Percentiles rank a stretch among this genome's conserved stretches.
These are phyloP conservation scores for Uropetala carovei DNA, from an alignment of 2,888 invertebrate genomes.

Conservation along the genomic window DNA sequence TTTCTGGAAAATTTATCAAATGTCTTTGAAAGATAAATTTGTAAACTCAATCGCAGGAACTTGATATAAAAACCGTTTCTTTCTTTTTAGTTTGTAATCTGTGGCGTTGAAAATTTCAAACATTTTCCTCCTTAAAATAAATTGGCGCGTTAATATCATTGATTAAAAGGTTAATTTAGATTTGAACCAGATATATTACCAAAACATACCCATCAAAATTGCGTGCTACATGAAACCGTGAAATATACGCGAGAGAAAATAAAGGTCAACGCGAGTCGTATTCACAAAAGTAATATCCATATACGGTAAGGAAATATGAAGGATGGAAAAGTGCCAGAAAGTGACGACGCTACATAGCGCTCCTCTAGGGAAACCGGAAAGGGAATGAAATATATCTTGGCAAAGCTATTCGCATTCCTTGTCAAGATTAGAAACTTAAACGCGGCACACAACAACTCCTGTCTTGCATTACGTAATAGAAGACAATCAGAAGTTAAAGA, in stretches of 20 bases:
- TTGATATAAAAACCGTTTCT: too few relatives aligned
- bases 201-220: too few relatives aligned
- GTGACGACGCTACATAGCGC: background rate
- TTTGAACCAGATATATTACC: too few relatives aligned
- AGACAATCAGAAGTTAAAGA: too few relatives aligned
- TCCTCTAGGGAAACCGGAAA: background rate
- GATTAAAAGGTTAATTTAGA: too few relatives aligned
- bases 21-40: too few relatives aligned
- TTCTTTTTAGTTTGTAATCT: too few relatives aligned
- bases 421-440: background rate
- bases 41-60: too few relatives aligned
- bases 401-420: background rate
- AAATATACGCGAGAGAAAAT: background rate
- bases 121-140: too few relatives aligned
- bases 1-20: too few relatives aligned
- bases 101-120: too few relatives aligned
- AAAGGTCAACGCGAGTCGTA: background rate
- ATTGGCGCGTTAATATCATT: too few relatives aligned
- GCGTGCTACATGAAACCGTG: background rate
- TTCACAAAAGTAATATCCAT: background rate
- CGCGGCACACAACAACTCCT: background rate
- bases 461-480: background rate
- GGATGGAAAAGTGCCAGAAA: background rate
- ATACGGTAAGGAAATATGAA: background rate
- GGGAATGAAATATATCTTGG: conserved; percentile 8